Evolutionary conservation across 2,888 invertebrate species (phyloP).

Genomic region (Xiphydria camelus): DNA sequence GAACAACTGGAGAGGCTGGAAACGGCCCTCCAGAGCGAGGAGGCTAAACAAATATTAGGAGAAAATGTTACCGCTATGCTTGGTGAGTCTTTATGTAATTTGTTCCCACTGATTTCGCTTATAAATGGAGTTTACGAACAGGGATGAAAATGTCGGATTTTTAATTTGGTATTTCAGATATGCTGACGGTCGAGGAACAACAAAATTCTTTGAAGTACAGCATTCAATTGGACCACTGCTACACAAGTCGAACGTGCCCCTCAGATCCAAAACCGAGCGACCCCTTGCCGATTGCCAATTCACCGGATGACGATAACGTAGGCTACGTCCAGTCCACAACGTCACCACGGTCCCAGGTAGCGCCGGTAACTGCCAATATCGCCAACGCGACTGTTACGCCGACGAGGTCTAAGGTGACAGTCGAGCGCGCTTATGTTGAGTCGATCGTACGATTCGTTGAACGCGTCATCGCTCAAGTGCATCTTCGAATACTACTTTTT

Average conservation of each 20-base stretch:
- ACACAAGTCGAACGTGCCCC: conserved; percentile 66
- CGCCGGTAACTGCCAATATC: neutral
- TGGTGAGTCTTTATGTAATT: conserved; percentile 37
- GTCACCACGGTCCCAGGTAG: conserved; percentile 21
- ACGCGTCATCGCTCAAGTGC: too few species aligned
- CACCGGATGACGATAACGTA: conserved; percentile 40
- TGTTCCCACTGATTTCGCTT: conserved; percentile 31
- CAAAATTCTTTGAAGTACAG: conserved; percentile 62
- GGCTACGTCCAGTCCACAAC: conserved; percentile 20
- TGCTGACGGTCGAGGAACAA: conserved; percentile 60
- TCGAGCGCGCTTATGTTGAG: too few species aligned
- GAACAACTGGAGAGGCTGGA: conserved; percentile 61
- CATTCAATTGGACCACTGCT: conserved; percentile 79
- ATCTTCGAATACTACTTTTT: too few species aligned
- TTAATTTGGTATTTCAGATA: conserved; percentile 41
- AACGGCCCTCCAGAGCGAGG: conserved; percentile 60
- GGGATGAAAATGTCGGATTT: neutral
- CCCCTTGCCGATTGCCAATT: conserved; percentile 40
- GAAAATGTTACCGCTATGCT: conserved; percentile 59
- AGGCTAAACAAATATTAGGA: conserved; percentile 61
- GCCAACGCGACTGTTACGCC: neutral
- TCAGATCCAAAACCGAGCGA: conserved; percentile 64
- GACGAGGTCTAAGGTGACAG: too few species aligned
- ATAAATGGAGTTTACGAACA: conserved; percentile 21
- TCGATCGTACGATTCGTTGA: too few species aligned